Evolutionary conservation across 1,140 invertebrate genomes (phyloP), one percentile per base, ranked within the genome.

Genomic region (Ceratina calcarata): DNA sequence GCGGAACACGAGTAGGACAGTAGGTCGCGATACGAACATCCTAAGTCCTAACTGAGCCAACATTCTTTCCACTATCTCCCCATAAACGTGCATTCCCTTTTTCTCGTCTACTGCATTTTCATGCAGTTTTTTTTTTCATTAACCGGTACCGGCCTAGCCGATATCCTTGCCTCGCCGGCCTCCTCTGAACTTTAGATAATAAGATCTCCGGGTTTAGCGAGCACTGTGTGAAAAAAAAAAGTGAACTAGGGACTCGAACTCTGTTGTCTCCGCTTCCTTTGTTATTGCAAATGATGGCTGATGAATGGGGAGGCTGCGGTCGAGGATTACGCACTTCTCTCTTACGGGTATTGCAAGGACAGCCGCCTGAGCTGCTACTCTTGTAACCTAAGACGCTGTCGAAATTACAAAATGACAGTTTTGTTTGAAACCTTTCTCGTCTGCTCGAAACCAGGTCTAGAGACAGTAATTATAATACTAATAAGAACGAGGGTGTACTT

Each of bases 261-360:
- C 22, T 16, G 37, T 67, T 67, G 65, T 67, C 66, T 27, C 16
- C 32, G 18, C 51, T 53, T 10, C 27, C 55, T 70, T 70, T 70
- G 67, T 70, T 32, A 7, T 22, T 27, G 24, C 51, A 57, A 70
- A 70, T 20, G 12, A 58, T 18, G 24, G 10, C n/a, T 53, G 24
- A 70, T 32, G 51, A 70, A 70, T 58, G 24, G 53, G 12, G 4
- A n/a, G 7, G 18, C 67, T 27, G 67, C 16, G 49, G 16, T 55
- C 16, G 22, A 13, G 4, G 16, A 13, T 18, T n/a, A 16, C 37
- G 55, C 55, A 57, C n/a, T 55, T 55, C n/a, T 18, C 3, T n/a
- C 7, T 55, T 22, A 55, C 49, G 49, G 16, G 13, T n/a, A 51
- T 18, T 51, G 57, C 18, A 22, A 22, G 57, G 55, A 58, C n/a